Percentiles rank a stretch among this genome's conserved stretches.
Conservation (phyloP, 2,888 invertebrate species). For the Nemotelus pantherinus region DNA sequence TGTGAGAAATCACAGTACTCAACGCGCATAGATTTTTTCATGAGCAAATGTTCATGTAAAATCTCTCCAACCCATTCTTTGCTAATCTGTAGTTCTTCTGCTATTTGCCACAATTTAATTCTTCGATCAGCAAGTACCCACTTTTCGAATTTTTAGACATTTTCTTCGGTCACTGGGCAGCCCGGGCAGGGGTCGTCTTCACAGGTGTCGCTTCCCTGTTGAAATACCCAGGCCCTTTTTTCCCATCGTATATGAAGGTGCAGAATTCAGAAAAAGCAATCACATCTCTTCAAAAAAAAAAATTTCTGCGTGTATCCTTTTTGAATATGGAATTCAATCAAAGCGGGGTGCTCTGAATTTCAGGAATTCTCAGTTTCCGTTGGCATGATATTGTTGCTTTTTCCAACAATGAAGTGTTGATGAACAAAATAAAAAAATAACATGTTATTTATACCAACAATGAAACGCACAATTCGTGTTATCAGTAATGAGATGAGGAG, state of each 20-base stretch:
- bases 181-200: slow-evolving; percentile 33
- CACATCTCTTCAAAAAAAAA: not conserved
- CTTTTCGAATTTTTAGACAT: slow-evolving; percentile 19
- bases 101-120: slow-evolving; percentile 38
- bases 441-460: no score
- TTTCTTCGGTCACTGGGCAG: slow-evolving; percentile 31
- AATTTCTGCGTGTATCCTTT: no score
- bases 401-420: no score
- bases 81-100: slow-evolving; percentile 26
- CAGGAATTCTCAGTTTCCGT: no score
- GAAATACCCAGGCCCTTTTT: not conserved
- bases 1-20: not conserved
- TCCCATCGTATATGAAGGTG: not conserved
- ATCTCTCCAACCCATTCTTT: slow-evolving; percentile 38
- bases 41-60: slow-evolving; percentile 7
- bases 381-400: no score
- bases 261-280: not conserved
- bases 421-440: no score
- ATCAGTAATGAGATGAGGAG: no score
- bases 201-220: slow-evolving; percentile 20
- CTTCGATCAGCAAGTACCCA: slow-evolving; percentile 26
- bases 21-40: slow-evolving; percentile 8
- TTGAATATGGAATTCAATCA: no score
- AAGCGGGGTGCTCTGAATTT: no score
- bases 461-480: no score